Percentiles rank a stretch among this genome's conserved stretches.
Evolutionary conservation across 2,888 invertebrate species (phyloP).

Genomic region (Caenorhabditis sp.): DNA sequence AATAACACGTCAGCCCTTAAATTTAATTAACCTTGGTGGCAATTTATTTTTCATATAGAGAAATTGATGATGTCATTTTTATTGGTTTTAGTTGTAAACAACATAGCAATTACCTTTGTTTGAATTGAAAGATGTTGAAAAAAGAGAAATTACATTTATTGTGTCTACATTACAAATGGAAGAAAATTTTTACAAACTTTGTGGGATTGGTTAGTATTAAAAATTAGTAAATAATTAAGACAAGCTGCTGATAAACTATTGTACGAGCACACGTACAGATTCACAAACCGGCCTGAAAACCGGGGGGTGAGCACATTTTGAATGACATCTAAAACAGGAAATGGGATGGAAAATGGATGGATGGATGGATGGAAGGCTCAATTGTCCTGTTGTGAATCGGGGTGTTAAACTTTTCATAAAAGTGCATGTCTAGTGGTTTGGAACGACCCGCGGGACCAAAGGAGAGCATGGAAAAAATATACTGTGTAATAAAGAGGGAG

Average conservation of each 20-base stretch:
- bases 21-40: no score
- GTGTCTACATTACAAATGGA: not conserved
- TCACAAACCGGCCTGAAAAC: constrained; percentile 60
- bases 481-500: constrained; percentile 20
- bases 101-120: no score
- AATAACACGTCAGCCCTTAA: no score
- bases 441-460: constrained; percentile 44
- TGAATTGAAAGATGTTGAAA: no score
- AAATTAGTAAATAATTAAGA: constrained; percentile 28
- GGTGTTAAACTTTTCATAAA: constrained; percentile 18
- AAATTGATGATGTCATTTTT: no score
- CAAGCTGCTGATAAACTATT: constrained; percentile 32
- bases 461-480: constrained; percentile 38
- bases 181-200: not conserved
- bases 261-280: constrained; percentile 47
- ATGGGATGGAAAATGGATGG: not conserved
- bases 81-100: no score
- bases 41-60: no score
- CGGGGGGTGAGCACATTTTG: constrained; percentile 25
- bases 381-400: constrained; percentile 35
- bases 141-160: not conserved
- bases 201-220: not conserved
- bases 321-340: constrained; percentile 29
- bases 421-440: constrained; percentile 31
- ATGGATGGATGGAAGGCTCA: not conserved